Conservation (phyloP, 2,797 vertebrate genomes). For the Coendou prehensilis region DNA sequence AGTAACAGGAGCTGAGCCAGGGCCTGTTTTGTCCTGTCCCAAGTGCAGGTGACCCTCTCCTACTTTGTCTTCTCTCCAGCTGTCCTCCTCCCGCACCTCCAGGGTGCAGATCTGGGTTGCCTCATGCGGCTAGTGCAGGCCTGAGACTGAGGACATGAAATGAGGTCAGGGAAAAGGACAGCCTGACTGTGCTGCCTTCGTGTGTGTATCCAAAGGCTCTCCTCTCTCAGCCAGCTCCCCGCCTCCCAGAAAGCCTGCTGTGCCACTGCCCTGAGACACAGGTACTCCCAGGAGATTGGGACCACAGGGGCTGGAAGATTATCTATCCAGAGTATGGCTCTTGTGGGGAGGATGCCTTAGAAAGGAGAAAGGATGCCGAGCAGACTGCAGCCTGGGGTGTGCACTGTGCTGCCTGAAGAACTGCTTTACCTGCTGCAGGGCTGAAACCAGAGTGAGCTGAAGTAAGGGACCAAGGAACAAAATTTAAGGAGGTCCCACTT, state of each 20-base stretch:
- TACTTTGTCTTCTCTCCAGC: neutral
- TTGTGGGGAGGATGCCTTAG: neutral
- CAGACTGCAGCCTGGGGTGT: neutral
- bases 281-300: neutral
- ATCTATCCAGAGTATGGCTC: neutral
- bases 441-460: neutral
- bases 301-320: rapidly evolving
- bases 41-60: neutral
- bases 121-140: neutral
- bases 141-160: conserved; percentile 72
- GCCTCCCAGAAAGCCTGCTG: neutral
- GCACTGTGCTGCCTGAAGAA: neutral
- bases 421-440: neutral
- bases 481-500: neutral
- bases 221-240: neutral
- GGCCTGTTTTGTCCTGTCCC: neutral
- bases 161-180: conserved; percentile 78
- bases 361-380: neutral
- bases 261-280: neutral
- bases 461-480: neutral
- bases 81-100: neutral
- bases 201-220: neutral
- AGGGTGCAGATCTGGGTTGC: conserved; percentile 38
- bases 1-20: neutral
- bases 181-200: conserved; percentile 11